Evolutionary conservation across 2,888 invertebrate species (phyloP), one percentile per base, ranked within the genome.

Genomic region (Lasioglossum figueresi): DNA sequence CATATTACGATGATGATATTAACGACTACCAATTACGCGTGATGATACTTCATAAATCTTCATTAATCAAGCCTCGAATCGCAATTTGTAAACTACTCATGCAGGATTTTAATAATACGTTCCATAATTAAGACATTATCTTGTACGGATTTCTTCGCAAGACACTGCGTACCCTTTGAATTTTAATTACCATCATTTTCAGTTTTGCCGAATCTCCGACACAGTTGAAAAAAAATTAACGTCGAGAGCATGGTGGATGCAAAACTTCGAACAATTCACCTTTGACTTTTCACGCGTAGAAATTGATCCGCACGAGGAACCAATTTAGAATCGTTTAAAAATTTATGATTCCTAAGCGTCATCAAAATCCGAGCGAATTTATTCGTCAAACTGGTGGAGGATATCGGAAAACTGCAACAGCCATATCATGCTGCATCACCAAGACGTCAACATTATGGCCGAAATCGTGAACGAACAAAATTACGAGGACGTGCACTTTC

Each of bases 351-450:
- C 10, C 45, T 48, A 48, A 48, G 19, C n/a, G 27, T 71, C 48
- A n/a, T 52, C 4, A 10, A 70, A 27, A 27, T 70, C 52, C n/a
- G 68, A 70, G 40, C 37, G 52, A 77, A 70, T 52, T 40, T 77
- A n/a, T 77, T 48, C 19, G 23, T 52, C n/a, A 52, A 27, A 2
- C 23, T 19, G 14, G 12, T 59, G 59, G 34, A 40, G 27, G 63
- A 12, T 75, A 76, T 82, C 76, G 10, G 72, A 63, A 12, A 72
- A 88, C 81, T 79, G 83, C 76, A 89, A 91, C 76, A 82, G 74
- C 80, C 87, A 79, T 82, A 84, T 84, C 88, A 91, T 86, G 88
- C 87, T 86, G 80, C 63, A 84, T 83, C 84, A 77, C 82, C 87
- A 90, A 83, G 75, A 82, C 82, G 80, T 89, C 83, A 85, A 86